Conservation (phyloP, 2,113 vertebrate species). For the Callipepla squamata region DNA sequence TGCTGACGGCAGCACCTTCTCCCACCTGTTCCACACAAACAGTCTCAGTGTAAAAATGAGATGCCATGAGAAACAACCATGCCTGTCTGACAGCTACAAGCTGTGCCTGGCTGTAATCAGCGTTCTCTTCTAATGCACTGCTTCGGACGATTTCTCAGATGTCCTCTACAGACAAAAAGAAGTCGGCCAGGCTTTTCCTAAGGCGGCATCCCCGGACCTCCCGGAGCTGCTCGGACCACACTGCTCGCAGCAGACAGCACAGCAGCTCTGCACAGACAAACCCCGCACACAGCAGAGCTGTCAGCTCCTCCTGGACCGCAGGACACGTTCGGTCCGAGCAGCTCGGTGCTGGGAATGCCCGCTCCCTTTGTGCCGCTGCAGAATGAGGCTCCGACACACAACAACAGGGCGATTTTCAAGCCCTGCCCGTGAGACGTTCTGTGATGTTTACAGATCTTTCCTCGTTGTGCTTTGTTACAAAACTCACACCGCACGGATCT, state of each 20-base stretch:
- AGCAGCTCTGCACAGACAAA: rapidly evolving
- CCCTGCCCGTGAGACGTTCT: neutral
- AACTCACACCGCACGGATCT: neutral
- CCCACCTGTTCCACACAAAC: neutral
- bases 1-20: neutral
- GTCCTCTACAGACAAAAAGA: neutral
- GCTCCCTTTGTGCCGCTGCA: neutral
- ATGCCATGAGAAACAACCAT: neutral
- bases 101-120: neutral
- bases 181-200: neutral
- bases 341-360: neutral
- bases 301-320: neutral
- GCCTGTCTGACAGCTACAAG: neutral
- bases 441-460: neutral
- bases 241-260: too few relatives aligned
- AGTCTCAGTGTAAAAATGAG: neutral
- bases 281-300: neutral
- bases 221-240: neutral
- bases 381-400: neutral
- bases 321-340: neutral
- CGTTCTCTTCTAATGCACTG: neutral
- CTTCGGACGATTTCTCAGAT: neutral
- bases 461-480: neutral
- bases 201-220: neutral
- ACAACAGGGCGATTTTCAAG: slow-evolving; percentile 5